Base-by-base conservation (phyloP, 2,888 invertebrate genomes). In the Pachliopta kotzebuea region DNA sequence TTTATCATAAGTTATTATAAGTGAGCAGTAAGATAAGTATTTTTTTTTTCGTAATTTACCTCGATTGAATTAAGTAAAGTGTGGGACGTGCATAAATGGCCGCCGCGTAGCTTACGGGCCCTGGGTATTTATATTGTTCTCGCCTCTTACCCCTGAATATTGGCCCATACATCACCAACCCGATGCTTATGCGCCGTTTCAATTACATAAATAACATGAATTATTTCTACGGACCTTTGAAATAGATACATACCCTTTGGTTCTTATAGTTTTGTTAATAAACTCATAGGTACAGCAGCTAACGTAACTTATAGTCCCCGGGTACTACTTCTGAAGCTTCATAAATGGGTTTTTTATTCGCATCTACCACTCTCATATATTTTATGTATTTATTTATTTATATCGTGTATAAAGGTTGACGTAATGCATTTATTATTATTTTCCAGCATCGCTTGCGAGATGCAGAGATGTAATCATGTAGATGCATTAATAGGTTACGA, bases 101-200 rank as follows among this genome's bases (percentile, higher is more conserved):
- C 60, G 65, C 60, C 62, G 62, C 63, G 55, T 68, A 68, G 74
- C 71, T 74, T 74, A 74, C 24, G 58, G 50, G 53, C 56, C 54
- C 29, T 37, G 67, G 54, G 58, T 67, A 69, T 70, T 70, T 74
- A 69, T 74, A 69, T 67, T 66, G 68, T 63, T 68, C 68, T 64
- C 70, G 68, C 66, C 65, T 62, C 26, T 69, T 67, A 69, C 71
- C 71, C 70, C 66, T 68, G 31, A 68, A 69, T 64, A 67, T 66
- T 55, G 56, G 60, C 20, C 69, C 68, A 72, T 82, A 75, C 63
- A 75, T 82, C 81, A 82, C 69, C 63, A 68, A 70, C 69, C 69
- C 64, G 65, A 68, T 64, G 68, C 68, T 68, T 72, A 56, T 65
- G 68, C 71, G 74, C 74, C 75, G 72, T 71, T 73, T 59, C 69